phyloP scores from a whole-genome alignment of 2,113 vertebrate species.

The Erinaceus europaeus region DNA sequence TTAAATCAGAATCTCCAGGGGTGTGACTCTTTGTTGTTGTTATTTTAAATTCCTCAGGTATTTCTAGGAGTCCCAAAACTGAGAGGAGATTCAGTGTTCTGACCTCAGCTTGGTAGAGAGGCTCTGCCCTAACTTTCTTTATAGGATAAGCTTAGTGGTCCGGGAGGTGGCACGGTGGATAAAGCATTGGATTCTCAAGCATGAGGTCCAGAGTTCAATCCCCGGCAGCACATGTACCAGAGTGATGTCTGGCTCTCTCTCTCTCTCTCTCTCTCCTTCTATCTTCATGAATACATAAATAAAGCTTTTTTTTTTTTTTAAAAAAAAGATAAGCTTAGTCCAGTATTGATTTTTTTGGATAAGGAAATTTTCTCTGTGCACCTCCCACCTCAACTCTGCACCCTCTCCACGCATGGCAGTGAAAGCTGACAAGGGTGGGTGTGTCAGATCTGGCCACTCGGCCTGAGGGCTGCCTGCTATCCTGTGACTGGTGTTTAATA shows the following conservation, averaged over 20 bases:
- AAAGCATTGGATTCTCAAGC: too few relatives aligned
- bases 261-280: too few relatives aligned
- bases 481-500: not conserved
- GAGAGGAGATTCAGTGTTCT: not conserved
- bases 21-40: not conserved
- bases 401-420: not conserved
- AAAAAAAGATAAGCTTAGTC: too few relatives aligned
- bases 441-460: not conserved
- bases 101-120: not conserved
- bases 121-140: not conserved
- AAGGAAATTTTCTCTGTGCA: not conserved
- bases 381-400: not conserved
- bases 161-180: too few relatives aligned
- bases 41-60: not conserved
- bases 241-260: too few relatives aligned
- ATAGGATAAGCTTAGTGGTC: not conserved
- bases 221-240: too few relatives aligned
- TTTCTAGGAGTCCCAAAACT: not conserved
- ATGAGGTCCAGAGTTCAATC: too few relatives aligned
- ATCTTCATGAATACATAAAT: too few relatives aligned
- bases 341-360: not conserved
- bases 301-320: too few relatives aligned
- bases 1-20: not conserved
- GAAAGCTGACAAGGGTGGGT: not conserved
- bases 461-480: not conserved